Evolutionary conservation across 2,113 vertebrate species (phyloP).

Genomic region (Callaeas wilsoni): DNA sequence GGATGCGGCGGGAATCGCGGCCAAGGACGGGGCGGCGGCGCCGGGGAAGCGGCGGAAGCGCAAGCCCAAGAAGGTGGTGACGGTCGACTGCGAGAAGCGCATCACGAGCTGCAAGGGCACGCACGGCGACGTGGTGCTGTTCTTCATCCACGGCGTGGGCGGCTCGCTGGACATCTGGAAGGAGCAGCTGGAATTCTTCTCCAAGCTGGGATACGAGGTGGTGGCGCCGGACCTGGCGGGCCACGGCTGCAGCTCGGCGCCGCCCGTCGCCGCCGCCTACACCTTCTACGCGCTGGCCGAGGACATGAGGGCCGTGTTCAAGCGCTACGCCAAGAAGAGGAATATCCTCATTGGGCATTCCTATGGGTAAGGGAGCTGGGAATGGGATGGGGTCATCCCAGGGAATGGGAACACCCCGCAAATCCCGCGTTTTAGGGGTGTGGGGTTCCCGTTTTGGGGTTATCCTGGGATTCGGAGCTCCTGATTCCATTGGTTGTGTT

Average conservation of each 20-base stretch:
- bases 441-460: not conserved
- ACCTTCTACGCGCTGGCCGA: conserved; percentile 94
- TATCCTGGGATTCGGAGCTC: no score
- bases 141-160: conserved; percentile 94
- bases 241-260: conserved; percentile 87
- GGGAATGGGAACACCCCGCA: not conserved
- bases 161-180: conserved; percentile 95
- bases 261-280: conserved; percentile 86
- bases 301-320: conserved; percentile 89
- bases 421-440: not conserved
- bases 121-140: conserved; percentile 86
- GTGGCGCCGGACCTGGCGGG: conserved; percentile 88
- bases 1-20: not conserved
- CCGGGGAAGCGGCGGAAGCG: conserved; percentile 70
- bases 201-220: conserved; percentile 88
- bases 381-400: not conserved
- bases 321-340: conserved; percentile 86
- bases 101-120: conserved; percentile 88
- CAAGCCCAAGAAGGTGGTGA: conserved; percentile 85
- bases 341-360: conserved; percentile 94
- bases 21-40: conserved; percentile 26
- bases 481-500: conserved; percentile 68
- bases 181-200: conserved; percentile 91
- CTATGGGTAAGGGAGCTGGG: conserved; percentile 78
- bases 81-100: conserved; percentile 86